Evolutionary conservation across 2,113 vertebrate genomes (phyloP), one percentile per base, ranked within the genome.

Genomic region (Capreolus pygargus): DNA sequence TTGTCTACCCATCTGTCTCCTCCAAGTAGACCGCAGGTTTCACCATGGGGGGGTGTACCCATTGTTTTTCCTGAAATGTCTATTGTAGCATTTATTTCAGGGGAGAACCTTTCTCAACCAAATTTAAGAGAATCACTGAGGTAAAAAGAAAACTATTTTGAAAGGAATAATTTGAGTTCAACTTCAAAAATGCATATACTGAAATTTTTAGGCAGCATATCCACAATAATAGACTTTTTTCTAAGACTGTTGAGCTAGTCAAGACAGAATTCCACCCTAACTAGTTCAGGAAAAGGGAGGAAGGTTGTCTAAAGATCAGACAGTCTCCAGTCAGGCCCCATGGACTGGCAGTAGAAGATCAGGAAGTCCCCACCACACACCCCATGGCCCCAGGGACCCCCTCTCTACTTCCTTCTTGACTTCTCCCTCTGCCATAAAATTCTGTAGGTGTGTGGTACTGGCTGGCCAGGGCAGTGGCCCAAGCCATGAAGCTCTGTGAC

Each of bases 21-120:
- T 55, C 81, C 58, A 23, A 12, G 11, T 21, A 2, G 9, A 25
- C n/a, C 0, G 0, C 14, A 1, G 43, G 30, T 36, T 45, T 3
- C 21, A n/a, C 2, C 3, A 6, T 1, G 1, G 14, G n/a, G 27
- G 27, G 1, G 0, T 17, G 3, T 15, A 0, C 3, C 19, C 2
- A 4, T 19, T 1, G 16, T 30, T 9, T 21, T 6, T 16, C n/a
- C 3, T 17, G 74, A 11, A 14, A 54, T 1, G 13, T 55, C 88
- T 25, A 15, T 7, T 0, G 3, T 10, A n/a, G 45, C 16, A 7
- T 61, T 60, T 25, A 58, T 21, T 58, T 54, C 36, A 36, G 12
- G 21, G 47, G 7, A 82, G 23, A 33, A 19, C 25, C 54, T 36
- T 91, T 25, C 16, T 50, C 36, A 6, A 8, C 21, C 27, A 17